Conservation (phyloP, 1,140 invertebrate species). For the Trinorchestia longiramus region DNA sequence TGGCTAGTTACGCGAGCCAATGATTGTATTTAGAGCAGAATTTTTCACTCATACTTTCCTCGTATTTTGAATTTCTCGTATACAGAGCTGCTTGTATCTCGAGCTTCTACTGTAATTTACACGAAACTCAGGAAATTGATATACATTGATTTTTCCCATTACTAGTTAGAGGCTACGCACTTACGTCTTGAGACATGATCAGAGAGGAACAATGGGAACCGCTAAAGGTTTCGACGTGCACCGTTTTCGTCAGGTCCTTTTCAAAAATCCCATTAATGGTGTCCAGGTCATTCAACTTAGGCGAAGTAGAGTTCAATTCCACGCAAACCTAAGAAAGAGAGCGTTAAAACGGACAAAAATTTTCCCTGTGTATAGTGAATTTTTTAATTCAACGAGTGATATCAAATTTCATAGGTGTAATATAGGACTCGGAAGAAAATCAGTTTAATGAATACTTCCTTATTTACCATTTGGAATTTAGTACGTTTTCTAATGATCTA, state of each 20-base stretch:
- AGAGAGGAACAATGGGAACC: background rate
- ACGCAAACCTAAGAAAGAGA: background rate
- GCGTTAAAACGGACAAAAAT: background rate
- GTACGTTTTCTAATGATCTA: too few relatives aligned
- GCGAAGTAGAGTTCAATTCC: background rate
- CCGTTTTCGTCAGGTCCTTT: background rate
- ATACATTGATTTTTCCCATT: too few relatives aligned
- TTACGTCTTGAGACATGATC: background rate
- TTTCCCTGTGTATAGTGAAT: too few relatives aligned
- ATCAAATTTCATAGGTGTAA: background rate
- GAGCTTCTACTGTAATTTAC: too few relatives aligned
- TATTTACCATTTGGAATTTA: too few relatives aligned
- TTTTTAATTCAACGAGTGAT: background rate
- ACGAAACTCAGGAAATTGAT: too few relatives aligned
- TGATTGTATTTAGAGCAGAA: too few relatives aligned
- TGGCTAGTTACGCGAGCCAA: too few relatives aligned
- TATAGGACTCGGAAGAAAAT: background rate
- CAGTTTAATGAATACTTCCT: background rate
- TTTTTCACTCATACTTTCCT: too few relatives aligned
- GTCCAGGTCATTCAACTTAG: conserved; percentile 8
- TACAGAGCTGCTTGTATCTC: too few relatives aligned
- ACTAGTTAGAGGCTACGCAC: background rate
- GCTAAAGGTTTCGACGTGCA: background rate
- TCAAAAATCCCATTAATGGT: background rate
- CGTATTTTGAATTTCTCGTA: too few relatives aligned